Percentiles rank a stretch among this genome's conserved stretches.
Conservation (phyloP, 2,888 invertebrate species). For the Latrodectus hesperus region DNA sequence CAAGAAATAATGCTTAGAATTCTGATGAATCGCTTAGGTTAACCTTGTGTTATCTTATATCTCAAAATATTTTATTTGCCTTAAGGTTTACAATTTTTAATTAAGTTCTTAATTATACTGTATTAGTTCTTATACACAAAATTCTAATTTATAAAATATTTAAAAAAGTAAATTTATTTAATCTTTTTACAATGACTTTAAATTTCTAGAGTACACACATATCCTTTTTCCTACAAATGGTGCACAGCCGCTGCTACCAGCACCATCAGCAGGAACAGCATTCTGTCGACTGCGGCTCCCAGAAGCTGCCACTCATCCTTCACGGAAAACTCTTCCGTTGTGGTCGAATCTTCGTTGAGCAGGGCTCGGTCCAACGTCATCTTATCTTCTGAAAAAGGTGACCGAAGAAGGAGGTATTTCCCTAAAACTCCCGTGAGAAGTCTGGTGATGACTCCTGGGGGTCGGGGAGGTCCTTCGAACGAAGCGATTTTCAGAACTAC, state of each 20-base stretch:
- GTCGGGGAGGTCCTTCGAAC: background rate
- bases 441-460: background rate
- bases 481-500: background rate
- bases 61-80: no score
- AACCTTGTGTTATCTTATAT: no score
- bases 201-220: no score
- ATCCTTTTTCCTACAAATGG: background rate
- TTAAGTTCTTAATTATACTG: no score
- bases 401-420: background rate
- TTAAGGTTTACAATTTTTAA: no score
- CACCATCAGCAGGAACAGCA: background rate
- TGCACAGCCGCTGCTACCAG: background rate
- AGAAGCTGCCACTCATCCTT: background rate
- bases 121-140: no score
- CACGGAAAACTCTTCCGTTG: background rate
- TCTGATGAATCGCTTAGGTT: no score
- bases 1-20: no score
- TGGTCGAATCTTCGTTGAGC: background rate
- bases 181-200: no score
- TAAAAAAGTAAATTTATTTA: no score
- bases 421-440: background rate
- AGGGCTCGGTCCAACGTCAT: background rate
- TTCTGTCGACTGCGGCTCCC: background rate
- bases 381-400: background rate
- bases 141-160: no score